Percentiles rank a stretch among this genome's conserved stretches.
phyloP scores from a whole-genome alignment of 2,888 invertebrate species.

The Clistopyga incitator region DNA sequence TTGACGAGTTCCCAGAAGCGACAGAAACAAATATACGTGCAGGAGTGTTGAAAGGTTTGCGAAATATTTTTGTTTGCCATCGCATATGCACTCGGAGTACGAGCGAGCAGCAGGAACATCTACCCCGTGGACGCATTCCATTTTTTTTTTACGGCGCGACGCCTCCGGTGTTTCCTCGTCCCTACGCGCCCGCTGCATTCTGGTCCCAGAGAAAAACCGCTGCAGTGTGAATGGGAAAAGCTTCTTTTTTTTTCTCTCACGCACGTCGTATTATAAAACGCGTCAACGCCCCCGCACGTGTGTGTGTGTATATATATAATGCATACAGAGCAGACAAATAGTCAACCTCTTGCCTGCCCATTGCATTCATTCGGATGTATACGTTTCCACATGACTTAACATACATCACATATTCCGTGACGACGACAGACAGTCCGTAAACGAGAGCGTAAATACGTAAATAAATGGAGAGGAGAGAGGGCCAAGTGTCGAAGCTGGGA shows the following conservation, averaged over 20 bases:
- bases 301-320: neutral
- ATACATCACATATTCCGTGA: conserved; percentile 4
- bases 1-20: neutral
- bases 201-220: conserved; percentile 3
- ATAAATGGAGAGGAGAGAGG: conserved; percentile 8
- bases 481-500: neutral
- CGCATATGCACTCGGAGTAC: neutral
- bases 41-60: neutral
- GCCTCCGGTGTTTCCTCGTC: conserved; percentile 33
- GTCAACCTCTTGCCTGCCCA: neutral
- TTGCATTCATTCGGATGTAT: conserved; percentile 18
- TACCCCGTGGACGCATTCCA: conserved; percentile 14
- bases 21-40: neutral
- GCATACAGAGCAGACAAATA: neutral
- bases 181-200: conserved; percentile 6
- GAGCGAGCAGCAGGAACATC: conserved; percentile 9
- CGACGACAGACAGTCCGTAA: conserved; percentile 35
- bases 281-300: conserved; percentile 38
- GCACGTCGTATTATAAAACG: conserved; percentile 38
- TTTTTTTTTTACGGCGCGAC: conserved; percentile 28
- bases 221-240: conserved; percentile 18
- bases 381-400: conserved; percentile 22
- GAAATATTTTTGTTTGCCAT: conserved; percentile 28
- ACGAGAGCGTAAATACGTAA: conserved; percentile 17
- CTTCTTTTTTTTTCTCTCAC: conserved; percentile 12